phyloP scores from a whole-genome alignment of 2,888 invertebrate species.

The Limnephilus lunatus region DNA sequence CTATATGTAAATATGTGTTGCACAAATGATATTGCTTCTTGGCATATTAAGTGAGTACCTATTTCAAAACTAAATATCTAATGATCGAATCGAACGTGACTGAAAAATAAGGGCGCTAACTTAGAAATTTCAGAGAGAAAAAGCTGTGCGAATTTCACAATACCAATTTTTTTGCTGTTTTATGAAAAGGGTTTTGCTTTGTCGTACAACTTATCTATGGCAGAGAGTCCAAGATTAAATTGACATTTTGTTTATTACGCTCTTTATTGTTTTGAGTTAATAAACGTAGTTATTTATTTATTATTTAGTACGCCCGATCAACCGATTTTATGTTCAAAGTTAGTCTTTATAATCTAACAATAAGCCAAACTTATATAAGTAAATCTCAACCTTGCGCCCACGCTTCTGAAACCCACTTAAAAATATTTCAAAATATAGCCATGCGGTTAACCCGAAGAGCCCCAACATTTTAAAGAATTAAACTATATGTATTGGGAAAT shows the following conservation, averaged over 20 bases:
- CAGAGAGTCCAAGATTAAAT: no score
- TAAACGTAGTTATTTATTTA: no score
- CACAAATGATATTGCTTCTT: no score
- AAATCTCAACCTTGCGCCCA: not conserved
- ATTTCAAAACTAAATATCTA: not conserved
- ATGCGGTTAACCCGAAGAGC: no score
- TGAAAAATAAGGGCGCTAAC: not conserved
- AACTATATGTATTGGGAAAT: no score
- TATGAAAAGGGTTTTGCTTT: no score
- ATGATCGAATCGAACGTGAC: not conserved
- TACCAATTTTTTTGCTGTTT: not conserved
- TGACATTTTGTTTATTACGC: no score
- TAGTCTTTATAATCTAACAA: not conserved
- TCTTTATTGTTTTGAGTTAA: no score
- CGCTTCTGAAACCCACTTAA: not conserved
- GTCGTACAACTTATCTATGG: no score
- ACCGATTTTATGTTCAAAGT: not conserved
- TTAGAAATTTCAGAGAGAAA: not conserved
- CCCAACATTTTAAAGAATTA: no score
- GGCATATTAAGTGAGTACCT: not conserved
- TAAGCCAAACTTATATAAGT: no score
- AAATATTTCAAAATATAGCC: not conserved
- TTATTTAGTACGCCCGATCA: not conserved
- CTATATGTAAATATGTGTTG: no score
- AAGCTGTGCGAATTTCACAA: not conserved